Evolutionary conservation across 2,113 vertebrate genomes (phyloP).

Genomic region (Blennius ocellaris): DNA sequence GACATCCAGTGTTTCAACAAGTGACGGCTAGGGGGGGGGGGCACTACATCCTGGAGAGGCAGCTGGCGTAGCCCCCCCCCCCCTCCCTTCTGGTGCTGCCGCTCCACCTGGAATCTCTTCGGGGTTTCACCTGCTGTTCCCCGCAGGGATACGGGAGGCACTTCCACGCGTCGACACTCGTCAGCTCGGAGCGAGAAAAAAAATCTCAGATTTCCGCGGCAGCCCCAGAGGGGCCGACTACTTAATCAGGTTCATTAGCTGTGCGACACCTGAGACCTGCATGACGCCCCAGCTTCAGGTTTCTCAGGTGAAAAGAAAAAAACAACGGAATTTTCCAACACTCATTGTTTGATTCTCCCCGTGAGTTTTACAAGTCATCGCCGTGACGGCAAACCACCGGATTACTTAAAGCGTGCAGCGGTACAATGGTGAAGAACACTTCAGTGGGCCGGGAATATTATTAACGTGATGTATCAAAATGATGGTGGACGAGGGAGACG

Average conservation of each 20-base stretch:
- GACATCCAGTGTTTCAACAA: conserved; percentile 16
- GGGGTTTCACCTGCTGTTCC: conserved; percentile 45
- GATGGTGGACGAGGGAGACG: background rate
- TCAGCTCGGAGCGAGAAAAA: background rate
- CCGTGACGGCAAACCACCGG: conserved; percentile 4
- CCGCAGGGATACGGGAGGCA: conserved; percentile 2
- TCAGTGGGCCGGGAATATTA: conserved; percentile 1
- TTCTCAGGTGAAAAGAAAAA: too few relatives aligned
- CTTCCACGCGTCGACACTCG: conserved; percentile 24
- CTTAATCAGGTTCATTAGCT: conserved; percentile 31
- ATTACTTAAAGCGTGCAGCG: background rate
- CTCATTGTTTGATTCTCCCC: too few relatives aligned
- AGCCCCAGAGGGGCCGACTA: conserved; percentile 17
- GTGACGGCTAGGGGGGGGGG: conserved; percentile 6
- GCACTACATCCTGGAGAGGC: conserved; percentile 18
- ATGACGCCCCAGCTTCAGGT: background rate
- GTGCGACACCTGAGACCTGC: conserved; percentile 4
- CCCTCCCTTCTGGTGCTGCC: conserved; percentile 17
- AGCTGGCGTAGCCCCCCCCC: conserved; percentile 48
- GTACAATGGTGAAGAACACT: conserved; percentile 1
- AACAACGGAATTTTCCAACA: too few relatives aligned
- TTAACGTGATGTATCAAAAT: conserved; percentile 4
- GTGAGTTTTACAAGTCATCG: background rate
- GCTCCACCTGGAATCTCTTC: conserved; percentile 49
- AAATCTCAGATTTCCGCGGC: conserved; percentile 42